phyloP scores from a whole-genome alignment of 1,140 invertebrate species.

The Drosophila kikkawai region DNA sequence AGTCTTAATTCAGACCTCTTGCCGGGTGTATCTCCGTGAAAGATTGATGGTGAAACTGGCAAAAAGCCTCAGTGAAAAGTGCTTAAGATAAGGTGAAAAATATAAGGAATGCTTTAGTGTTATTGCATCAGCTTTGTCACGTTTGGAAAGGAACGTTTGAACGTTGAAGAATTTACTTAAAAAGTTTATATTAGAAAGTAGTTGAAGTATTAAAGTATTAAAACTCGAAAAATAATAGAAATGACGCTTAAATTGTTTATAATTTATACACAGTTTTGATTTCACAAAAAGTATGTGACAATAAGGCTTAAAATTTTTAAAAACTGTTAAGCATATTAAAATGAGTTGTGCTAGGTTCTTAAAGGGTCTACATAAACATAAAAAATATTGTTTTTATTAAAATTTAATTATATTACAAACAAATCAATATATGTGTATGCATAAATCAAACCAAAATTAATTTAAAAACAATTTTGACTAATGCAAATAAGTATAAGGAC shows the following conservation, averaged over 20 bases:
- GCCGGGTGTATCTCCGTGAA: conserved; percentile 25
- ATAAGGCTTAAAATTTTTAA: neutral
- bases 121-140: neutral
- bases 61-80: neutral
- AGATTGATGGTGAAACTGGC: neutral
- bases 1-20: conserved; percentile 50
- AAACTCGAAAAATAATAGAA: neutral
- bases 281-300: neutral
- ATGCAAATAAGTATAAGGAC: too few relatives aligned
- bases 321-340: neutral
- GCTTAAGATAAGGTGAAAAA: conserved; percentile 1
- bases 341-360: neutral
- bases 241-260: too few relatives aligned
- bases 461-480: too few relatives aligned
- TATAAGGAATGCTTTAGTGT: neutral
- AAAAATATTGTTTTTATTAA: neutral
- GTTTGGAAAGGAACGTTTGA: neutral
- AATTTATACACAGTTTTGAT: neutral
- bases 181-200: neutral
- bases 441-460: too few relatives aligned
- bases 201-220: too few relatives aligned
- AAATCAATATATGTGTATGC: too few relatives aligned
- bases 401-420: neutral
- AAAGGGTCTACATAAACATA: neutral
- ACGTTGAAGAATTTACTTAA: neutral